Base-by-base conservation (phyloP, 1,140 invertebrate species). In the Drosophila asahinai region DNA sequence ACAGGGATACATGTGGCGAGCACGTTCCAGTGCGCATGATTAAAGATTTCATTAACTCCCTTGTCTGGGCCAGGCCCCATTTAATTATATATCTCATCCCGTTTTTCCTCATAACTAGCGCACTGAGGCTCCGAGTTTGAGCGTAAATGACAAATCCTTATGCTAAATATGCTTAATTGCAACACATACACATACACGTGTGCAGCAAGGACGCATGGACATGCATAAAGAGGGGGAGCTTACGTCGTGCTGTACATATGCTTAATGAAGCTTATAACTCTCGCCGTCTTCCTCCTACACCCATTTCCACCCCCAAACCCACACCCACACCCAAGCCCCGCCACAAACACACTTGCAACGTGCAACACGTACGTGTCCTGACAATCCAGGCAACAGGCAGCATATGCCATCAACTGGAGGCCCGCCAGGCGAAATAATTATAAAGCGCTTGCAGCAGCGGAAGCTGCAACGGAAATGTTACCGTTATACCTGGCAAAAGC, bases 81-180 rank as follows among this genome's bases (percentile, higher is more conserved):
- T 92, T 92, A 90, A 92, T 92, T 92, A 92, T 90, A 65, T 75
- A 77, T 84, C 57, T 66, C 40, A 60, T 58, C 54, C 59, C 19
- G 25, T 12, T 64, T 74, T 74, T 42, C 25, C 43, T 12, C 22
- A 22, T 25, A 67, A 58, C 59, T 42, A 43, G 47, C 38, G 42
- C 49, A 42, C 52, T 45, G 43, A 71, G 64, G 36, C 12, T 12
- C 43, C 68, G 67, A 66, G 82, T 64, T 79, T 87, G 72, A 70
- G 84, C 81, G 82, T 81, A 76, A 86, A 92, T 92, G 90, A 92
- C 90, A 92, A 92, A 92, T 92, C 90, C 90, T 86, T 77, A 78
- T 92, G 86, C 90, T 92, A 92, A 92, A 92, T 92, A 92, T 90
- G 86, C 90, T 91, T 91, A 91, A 86, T 83, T 92, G 90, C 91